Base-by-base conservation (phyloP, 2,888 invertebrate species). In the Trimorus sp. region DNA sequence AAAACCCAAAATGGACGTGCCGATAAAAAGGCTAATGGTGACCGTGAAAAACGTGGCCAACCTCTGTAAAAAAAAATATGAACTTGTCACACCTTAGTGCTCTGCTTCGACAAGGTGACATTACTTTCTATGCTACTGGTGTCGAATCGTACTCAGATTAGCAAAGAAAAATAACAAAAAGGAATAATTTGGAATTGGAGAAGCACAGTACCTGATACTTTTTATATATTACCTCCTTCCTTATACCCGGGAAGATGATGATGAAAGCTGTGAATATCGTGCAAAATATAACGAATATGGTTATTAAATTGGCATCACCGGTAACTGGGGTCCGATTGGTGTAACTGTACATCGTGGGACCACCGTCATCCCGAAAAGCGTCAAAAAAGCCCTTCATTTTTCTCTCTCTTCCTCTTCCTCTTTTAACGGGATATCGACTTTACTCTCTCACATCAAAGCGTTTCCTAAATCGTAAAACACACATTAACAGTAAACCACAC, bases 301-400 rank as follows among this genome's bases (percentile, higher is more conserved):
- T 96, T 87, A 98, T 95, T 88, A 97, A 95, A 49, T 96, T 96
- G 74, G 97, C 96, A 92, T 99, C 99, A 15, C 97, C 98, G 59
- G 97, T 97, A 88, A 98, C 99, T 42, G 99, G 96, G 49, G 98
- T 99, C 88, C 98, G 95, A 93, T 98, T 98, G 92, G 96, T 96
- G 93, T 97, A 97, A 90, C 96, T 96, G 93, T 99, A 99, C 85
- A 98, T 95, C 88, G 98, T 98, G 86, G 99, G 99, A 88, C 98
- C 98, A 91, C 98, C 98, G 94, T 98, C 97, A 93, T 96, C 96
- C 92, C 99, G 96, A 94, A 98, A 99, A 85, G 98, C 98, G 93
- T 98, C 98, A 93, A 98, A 98, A 98, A 98, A 98, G 93, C 98
- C 98, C 95, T 95, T 96, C 97, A 97, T 97, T 92, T 93, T 94